Evolutionary conservation across 2,113 vertebrate genomes (phyloP).

Genomic region (Patagioenas fasciata): DNA sequence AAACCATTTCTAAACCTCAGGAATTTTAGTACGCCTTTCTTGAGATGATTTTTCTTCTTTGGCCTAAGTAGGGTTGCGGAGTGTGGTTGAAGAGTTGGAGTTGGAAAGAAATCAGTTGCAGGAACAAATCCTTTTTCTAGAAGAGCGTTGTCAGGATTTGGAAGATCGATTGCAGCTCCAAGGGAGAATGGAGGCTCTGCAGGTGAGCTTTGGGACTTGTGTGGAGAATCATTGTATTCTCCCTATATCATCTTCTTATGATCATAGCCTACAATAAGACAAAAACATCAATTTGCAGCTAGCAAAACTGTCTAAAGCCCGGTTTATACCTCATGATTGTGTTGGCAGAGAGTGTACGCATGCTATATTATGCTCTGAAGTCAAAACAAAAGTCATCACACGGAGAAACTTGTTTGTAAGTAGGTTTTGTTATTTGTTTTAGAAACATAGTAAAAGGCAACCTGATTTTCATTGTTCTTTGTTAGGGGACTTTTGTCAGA

Average conservation of each 20-base stretch:
- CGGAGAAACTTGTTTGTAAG: background rate
- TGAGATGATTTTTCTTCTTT: background rate
- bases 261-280: background rate
- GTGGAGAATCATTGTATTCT: background rate
- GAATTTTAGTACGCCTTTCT: background rate
- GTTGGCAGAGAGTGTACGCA: background rate
- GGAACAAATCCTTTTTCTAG: conserved; percentile 88
- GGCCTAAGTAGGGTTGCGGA: conserved; percentile 76
- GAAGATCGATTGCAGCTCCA: conserved; percentile 89
- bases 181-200: conserved; percentile 83
- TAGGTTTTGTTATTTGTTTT: background rate
- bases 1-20: background rate
- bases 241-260: background rate
- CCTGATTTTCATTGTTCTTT: background rate
- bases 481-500: background rate
- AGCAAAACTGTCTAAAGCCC: background rate
- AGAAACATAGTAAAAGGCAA: background rate
- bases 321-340: background rate
- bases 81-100: conserved; percentile 90
- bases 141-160: conserved; percentile 86
- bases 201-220: conserved; percentile 73
- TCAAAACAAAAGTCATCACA: background rate
- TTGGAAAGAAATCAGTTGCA: conserved; percentile 91
- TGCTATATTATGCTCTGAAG: background rate
- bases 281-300: background rate